Percentiles rank a stretch among this genome's conserved stretches.
phyloP scores from a whole-genome alignment of 2,113 vertebrate genomes.

The Butastur rufipennis region DNA sequence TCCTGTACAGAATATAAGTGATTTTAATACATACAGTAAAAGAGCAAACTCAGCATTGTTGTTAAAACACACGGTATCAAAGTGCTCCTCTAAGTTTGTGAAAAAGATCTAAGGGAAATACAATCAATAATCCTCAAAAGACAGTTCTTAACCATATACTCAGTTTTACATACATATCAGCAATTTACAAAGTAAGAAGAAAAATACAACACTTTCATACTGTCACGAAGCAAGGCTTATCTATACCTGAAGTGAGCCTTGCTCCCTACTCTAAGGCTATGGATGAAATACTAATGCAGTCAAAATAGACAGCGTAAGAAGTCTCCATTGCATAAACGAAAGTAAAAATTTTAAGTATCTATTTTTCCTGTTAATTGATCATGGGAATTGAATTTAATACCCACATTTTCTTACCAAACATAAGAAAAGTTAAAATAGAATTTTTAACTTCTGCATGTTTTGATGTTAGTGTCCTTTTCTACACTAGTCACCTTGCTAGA shows the following conservation, averaged over 20 bases:
- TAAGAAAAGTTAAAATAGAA: not conserved
- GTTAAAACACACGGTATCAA: not conserved
- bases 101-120: not conserved
- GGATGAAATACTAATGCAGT: not conserved
- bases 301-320: not conserved
- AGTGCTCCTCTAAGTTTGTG: not conserved
- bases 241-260: not conserved
- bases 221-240: not conserved
- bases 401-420: not conserved
- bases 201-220: not conserved
- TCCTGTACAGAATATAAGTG: slow-evolving; percentile 63
- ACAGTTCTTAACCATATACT: not conserved
- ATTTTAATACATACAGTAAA: not conserved
- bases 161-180: not conserved
- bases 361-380: not conserved
- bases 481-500: not conserved
- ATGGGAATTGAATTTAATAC: not conserved
- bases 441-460: not conserved
- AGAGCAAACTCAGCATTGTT: not conserved
- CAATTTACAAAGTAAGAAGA: not conserved
- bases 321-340: not conserved
- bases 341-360: not conserved
- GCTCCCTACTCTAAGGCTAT: not conserved
- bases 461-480: not conserved
- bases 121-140: not conserved